These are phyloP conservation scores for Opisthocomus hoazin DNA, from an alignment of 2,113 vertebrate species.

Conservation along the genomic window DNA sequence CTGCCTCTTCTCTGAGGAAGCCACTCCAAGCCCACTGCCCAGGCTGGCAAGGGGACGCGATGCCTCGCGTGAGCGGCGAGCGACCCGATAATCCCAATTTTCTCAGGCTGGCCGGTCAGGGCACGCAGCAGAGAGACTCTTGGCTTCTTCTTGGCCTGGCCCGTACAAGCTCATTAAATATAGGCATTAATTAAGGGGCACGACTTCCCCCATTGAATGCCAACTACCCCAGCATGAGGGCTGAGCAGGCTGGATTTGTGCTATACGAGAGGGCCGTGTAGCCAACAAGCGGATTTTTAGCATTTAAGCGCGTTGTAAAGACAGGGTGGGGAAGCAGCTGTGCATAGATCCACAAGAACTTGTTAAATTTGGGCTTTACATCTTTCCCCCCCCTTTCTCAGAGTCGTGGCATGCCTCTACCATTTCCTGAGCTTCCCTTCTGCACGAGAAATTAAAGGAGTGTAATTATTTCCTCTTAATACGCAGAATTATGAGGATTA, in stretches of 20 bases:
- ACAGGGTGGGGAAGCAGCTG: too few species aligned
- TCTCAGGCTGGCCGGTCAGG: too few species aligned
- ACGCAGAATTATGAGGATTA: not conserved
- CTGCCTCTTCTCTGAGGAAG: not conserved
- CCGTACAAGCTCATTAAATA: not conserved
- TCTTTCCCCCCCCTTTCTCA: fast-evolving
- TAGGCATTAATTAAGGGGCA: not conserved
- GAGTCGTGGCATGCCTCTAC: too few species aligned
- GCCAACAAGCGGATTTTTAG: not conserved
- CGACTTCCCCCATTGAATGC: not conserved
- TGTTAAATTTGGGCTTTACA: not conserved
- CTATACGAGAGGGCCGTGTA: fast-evolving
- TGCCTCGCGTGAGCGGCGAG: not conserved
- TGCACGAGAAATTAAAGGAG: not conserved
- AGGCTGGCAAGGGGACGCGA: too few species aligned
- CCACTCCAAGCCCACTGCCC: not conserved
- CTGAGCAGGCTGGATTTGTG: fast-evolving
- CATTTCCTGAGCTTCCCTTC: not conserved
- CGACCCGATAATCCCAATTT: not conserved
- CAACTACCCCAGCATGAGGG: not conserved
- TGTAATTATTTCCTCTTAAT: not conserved
- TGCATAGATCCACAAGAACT: not conserved
- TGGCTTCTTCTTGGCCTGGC: not conserved
- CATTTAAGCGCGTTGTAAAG: too few species aligned
- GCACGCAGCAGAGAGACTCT: not conserved